Conservation (phyloP, 2,888 invertebrate species). For the Steinernema carpocapsae region DNA sequence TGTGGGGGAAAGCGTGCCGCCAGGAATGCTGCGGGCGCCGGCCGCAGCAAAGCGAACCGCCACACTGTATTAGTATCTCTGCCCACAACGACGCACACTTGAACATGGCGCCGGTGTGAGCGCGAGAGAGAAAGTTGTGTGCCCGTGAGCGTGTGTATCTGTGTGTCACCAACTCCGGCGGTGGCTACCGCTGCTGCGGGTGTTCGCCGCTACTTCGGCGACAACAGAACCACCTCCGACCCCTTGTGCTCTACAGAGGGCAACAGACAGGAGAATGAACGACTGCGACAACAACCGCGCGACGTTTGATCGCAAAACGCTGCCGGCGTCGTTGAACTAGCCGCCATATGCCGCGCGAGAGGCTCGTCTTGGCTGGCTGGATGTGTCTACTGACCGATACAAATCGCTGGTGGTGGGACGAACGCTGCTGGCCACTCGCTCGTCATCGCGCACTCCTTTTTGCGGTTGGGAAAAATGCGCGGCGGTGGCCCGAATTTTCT, state of each 20-base stretch:
- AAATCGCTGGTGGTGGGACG: not conserved
- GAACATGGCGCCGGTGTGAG: not conserved
- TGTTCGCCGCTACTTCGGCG: not conserved
- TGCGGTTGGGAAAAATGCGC: constrained; percentile 3
- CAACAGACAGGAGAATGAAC: no score
- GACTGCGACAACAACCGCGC: not conserved
- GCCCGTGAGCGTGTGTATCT: not conserved
- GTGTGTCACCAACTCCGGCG: constrained; percentile 17
- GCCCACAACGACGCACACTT: constrained; percentile 28
- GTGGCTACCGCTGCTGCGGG: constrained; percentile 9
- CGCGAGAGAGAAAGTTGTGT: constrained; percentile 1
- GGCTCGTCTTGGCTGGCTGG: not conserved
- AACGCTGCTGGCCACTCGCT: not conserved
- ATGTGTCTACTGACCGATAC: not conserved
- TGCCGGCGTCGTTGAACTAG: no score
- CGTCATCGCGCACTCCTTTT: constrained; percentile 4
- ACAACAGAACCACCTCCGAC: no score
- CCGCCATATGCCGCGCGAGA: not conserved
- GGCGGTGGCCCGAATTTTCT: not conserved
- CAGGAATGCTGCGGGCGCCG: not conserved
- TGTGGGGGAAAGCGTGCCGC: no score
- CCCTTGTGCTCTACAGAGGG: no score
- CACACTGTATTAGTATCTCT: constrained; percentile 34
- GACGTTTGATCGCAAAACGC: no score
- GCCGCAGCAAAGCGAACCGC: not conserved